A percentile compares a stretch with the other conserved stretches of the same genome.
phyloP scores from a whole-genome alignment of 2,888 invertebrate species.

The Rhagium mordax region DNA sequence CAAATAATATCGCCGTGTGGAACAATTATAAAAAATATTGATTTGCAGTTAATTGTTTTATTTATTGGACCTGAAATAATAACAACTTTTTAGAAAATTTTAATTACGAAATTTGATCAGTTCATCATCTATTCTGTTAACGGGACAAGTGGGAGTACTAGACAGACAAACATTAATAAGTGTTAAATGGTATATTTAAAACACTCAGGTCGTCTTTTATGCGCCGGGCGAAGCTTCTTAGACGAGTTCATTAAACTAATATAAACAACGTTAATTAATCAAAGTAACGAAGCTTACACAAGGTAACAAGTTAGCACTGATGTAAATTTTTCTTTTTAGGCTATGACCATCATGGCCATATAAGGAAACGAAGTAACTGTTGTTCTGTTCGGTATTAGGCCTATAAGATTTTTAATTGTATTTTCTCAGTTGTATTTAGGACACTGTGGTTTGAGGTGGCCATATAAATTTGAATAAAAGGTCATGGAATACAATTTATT shows the following conservation, averaged over 20 bases:
- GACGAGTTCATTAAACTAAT: conserved; percentile 18
- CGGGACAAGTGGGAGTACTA: not conserved
- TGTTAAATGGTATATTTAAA: conserved; percentile 10
- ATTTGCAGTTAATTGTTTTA: no score
- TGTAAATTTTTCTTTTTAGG: conserved; percentile 23
- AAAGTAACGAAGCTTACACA: conserved; percentile 8
- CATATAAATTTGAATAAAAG: not conserved
- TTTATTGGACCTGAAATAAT: no score
- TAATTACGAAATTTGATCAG: no score
- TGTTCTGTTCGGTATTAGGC: not conserved
- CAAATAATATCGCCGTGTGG: no score
- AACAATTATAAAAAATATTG: no score
- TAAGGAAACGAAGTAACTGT: conserved; percentile 28
- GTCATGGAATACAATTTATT: not conserved
- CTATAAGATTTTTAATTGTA: conserved; percentile 27
- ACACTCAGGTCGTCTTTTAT: not conserved
- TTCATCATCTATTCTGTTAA: no score
- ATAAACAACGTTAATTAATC: conserved; percentile 22
- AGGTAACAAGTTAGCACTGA: conserved; percentile 17
- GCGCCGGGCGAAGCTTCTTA: not conserved
- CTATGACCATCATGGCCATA: conserved; percentile 11
- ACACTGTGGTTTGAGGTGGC: not conserved
- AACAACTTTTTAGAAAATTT: no score
- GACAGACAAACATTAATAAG: not conserved
- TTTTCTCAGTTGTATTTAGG: conserved; percentile 10